Evolutionary conservation across 2,113 vertebrate genomes (phyloP).

Genomic region (Trematomus loennbergii): DNA sequence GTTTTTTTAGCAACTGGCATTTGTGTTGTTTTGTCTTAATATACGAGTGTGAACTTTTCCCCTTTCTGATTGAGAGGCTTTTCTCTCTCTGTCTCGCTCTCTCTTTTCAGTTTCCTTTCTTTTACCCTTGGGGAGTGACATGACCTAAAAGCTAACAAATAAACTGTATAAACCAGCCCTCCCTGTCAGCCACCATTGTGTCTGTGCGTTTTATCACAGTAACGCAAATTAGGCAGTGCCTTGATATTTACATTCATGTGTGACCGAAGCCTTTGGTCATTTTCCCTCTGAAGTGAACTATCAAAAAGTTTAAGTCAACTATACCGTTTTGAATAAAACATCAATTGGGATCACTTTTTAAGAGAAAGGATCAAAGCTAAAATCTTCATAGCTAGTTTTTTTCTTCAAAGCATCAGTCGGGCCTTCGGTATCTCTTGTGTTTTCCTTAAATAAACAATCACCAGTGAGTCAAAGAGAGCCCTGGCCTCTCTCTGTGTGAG

Average conservation of each 20-base stretch:
- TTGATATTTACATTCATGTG: neutral
- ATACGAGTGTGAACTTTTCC: constrained; percentile 23
- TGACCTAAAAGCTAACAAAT: constrained; percentile 60
- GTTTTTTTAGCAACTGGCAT: constrained; percentile 20
- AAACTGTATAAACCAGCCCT: constrained; percentile 64
- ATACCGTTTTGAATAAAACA: neutral
- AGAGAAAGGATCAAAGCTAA: neutral
- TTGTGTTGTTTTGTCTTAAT: neutral
- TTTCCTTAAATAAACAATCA: constrained; percentile 31
- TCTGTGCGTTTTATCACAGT: constrained; percentile 9
- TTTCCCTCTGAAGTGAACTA: neutral
- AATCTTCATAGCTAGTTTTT: neutral
- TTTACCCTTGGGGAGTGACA: constrained; percentile 51
- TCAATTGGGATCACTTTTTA: neutral
- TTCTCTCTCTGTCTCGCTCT: constrained; percentile 9
- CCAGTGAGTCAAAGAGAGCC: constrained; percentile 4
- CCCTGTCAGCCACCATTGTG: constrained; percentile 38
- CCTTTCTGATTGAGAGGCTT: constrained; percentile 1
- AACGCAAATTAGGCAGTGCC: constrained; percentile 30
- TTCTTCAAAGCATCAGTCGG: neutral
- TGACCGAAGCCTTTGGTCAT: neutral
- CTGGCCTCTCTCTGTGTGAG: constrained; percentile 24
- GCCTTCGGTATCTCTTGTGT: constrained; percentile 4
- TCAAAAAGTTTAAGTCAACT: neutral
- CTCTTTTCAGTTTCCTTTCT: constrained; percentile 25